phyloP scores from a whole-genome alignment of 2,113 vertebrate genomes.

The Chamaea fasciata region DNA sequence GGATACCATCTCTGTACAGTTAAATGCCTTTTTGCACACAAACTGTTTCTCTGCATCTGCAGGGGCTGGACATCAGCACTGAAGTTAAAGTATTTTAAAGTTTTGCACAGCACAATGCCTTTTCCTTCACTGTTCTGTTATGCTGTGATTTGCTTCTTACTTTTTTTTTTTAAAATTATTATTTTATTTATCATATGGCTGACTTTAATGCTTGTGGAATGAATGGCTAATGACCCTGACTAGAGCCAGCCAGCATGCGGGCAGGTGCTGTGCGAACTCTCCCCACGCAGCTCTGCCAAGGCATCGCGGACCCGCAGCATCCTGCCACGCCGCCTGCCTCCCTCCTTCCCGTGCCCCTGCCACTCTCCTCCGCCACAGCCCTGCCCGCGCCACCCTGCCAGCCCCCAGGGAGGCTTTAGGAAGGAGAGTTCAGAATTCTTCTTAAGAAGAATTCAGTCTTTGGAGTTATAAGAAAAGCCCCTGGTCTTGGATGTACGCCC shows the following conservation, averaged over 20 bases:
- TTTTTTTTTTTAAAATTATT: accelerated
- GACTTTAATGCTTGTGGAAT: background rate
- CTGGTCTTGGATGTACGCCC: background rate
- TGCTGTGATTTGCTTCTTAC: background rate
- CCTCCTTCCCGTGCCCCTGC: background rate
- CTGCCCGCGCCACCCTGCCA: accelerated
- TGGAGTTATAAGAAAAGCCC: background rate
- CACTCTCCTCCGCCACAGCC: accelerated
- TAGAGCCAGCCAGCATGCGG: background rate
- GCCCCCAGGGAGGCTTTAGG: background rate
- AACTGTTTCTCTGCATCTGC: background rate
- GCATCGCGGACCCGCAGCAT: background rate
- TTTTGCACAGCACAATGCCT: background rate
- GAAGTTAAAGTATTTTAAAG: background rate
- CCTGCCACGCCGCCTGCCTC: background rate
- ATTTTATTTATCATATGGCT: background rate
- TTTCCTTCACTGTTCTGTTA: background rate
- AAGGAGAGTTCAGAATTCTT: background rate
- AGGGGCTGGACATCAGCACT: background rate
- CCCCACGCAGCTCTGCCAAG: background rate
- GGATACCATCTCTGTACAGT: background rate
- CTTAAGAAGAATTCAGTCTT: background rate
- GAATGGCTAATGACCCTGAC: conserved; percentile 10
- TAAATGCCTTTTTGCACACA: background rate
- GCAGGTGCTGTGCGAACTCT: conserved; percentile 28